phyloP scores from a whole-genome alignment of 2,888 invertebrate species.

The Xylota sylvarum region DNA sequence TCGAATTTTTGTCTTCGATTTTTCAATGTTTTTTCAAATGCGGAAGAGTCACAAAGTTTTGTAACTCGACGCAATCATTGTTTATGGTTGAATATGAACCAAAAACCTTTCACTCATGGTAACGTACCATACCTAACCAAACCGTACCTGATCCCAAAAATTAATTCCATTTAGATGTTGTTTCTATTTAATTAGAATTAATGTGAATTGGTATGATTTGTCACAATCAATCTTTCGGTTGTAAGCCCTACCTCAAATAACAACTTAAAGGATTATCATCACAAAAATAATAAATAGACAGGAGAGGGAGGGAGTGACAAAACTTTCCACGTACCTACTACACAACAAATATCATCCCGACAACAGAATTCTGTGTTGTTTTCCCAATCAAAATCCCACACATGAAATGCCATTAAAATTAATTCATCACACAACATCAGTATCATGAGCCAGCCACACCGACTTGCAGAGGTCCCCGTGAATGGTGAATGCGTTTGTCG shows the following conservation, averaged over 20 bases:
- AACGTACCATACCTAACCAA: not conserved
- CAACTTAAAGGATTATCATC: constrained; percentile 70
- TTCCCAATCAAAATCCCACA: constrained; percentile 68
- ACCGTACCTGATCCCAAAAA: not conserved
- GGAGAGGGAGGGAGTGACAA: not conserved
- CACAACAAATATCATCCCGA: constrained; percentile 19
- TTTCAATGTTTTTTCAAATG: too few species aligned
- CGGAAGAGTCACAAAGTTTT: too few species aligned
- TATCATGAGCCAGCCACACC: constrained; percentile 29
- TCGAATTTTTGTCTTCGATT: too few species aligned
- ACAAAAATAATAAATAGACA: constrained; percentile 49
- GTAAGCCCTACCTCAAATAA: constrained; percentile 54
- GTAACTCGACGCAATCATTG: too few species aligned
- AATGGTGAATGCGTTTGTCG: too few species aligned
- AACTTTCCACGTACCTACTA: constrained; percentile 25
- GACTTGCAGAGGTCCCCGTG: constrained; percentile 21
- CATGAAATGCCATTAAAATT: constrained; percentile 75
- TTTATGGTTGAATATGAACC: too few species aligned
- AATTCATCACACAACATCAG: constrained; percentile 63
- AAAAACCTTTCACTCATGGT: too few species aligned
- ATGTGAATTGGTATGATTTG: constrained; percentile 60
- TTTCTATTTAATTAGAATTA: constrained; percentile 43
- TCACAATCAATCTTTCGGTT: constrained; percentile 65
- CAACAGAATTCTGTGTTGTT: constrained; percentile 39
- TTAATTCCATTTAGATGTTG: not conserved